phyloP scores from a whole-genome alignment of 2,888 invertebrate genomes.

The Prosapia bicincta region DNA sequence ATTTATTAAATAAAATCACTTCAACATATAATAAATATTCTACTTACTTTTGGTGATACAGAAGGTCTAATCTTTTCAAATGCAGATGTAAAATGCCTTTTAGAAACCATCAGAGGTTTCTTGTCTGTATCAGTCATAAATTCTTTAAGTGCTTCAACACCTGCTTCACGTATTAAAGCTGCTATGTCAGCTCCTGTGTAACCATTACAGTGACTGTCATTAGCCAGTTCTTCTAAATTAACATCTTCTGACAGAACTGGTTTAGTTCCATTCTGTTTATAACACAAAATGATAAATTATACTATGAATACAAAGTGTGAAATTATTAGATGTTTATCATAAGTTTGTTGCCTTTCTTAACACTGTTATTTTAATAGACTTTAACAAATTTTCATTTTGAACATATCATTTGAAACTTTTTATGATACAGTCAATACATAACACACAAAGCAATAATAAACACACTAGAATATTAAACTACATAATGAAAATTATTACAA shows the following conservation, averaged over 20 bases:
- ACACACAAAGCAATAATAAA: too few relatives aligned
- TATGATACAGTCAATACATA: too few relatives aligned
- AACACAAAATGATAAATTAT: slow-evolving; percentile 35
- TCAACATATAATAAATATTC: too few relatives aligned
- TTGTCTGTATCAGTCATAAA: slow-evolving; percentile 52
- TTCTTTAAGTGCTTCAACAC: slow-evolving; percentile 74
- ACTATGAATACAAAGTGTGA: not conserved
- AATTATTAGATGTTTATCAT: too few relatives aligned
- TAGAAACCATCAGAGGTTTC: slow-evolving; percentile 49
- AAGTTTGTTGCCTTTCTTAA: too few relatives aligned
- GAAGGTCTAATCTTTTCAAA: slow-evolving; percentile 81
- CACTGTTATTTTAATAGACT: too few relatives aligned
- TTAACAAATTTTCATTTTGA: too few relatives aligned
- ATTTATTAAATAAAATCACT: too few relatives aligned
- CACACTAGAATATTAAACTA: too few relatives aligned
- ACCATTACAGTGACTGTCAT: slow-evolving; percentile 63
- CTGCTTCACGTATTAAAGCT: slow-evolving; percentile 84
- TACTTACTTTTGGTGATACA: slow-evolving; percentile 53
- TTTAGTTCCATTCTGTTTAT: slow-evolving; percentile 66
- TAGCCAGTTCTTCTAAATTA: slow-evolving; percentile 66
- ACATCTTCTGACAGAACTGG: slow-evolving; percentile 76
- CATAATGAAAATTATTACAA: too few relatives aligned
- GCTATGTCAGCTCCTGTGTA: slow-evolving; percentile 94
- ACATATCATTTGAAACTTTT: too few relatives aligned
- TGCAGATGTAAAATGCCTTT: slow-evolving; percentile 72